phyloP scores from a whole-genome alignment of 2,888 invertebrate genomes.

The Himalopsyche kuldschensis region DNA sequence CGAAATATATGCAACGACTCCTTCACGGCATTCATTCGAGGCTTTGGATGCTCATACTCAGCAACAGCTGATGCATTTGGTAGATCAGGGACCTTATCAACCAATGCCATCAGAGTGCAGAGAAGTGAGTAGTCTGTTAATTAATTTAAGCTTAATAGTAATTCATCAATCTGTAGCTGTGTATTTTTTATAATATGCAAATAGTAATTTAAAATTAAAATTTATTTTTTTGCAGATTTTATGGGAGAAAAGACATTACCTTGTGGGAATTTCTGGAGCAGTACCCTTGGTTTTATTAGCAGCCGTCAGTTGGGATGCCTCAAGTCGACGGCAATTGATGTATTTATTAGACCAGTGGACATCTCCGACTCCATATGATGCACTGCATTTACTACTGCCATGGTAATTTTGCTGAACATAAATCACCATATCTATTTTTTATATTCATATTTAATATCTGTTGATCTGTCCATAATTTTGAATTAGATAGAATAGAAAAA shows the following conservation, averaged over 20 bases:
- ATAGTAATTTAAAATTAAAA: neutral
- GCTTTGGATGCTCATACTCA: conserved; percentile 83
- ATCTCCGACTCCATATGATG: conserved; percentile 82
- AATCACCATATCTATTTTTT: neutral
- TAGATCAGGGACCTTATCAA: conserved; percentile 76
- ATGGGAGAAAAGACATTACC: conserved; percentile 92
- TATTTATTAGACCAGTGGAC: conserved; percentile 87
- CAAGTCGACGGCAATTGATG: conserved; percentile 83
- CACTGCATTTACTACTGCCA: conserved; percentile 88
- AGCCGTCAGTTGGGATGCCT: conserved; percentile 90
- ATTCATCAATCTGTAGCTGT: no score
- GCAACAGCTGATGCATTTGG: conserved; percentile 69
- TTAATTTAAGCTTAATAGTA: neutral
- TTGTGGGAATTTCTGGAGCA: conserved; percentile 81
- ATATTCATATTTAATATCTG: neutral
- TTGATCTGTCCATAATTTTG: no score
- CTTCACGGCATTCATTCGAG: conserved; percentile 64
- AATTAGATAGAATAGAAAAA: no score
- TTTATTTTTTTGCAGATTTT: conserved; percentile 60
- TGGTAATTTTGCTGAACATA: conserved; percentile 62
- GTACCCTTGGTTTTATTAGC: conserved; percentile 84
- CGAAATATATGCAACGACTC: conserved; percentile 47
- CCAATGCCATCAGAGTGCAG: conserved; percentile 71
- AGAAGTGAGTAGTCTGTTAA: conserved; percentile 53
- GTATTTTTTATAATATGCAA: neutral